Percentiles rank a stretch among this genome's conserved stretches.
phyloP scores from a whole-genome alignment of 2,113 vertebrate genomes.

The Thunnus thynnus region DNA sequence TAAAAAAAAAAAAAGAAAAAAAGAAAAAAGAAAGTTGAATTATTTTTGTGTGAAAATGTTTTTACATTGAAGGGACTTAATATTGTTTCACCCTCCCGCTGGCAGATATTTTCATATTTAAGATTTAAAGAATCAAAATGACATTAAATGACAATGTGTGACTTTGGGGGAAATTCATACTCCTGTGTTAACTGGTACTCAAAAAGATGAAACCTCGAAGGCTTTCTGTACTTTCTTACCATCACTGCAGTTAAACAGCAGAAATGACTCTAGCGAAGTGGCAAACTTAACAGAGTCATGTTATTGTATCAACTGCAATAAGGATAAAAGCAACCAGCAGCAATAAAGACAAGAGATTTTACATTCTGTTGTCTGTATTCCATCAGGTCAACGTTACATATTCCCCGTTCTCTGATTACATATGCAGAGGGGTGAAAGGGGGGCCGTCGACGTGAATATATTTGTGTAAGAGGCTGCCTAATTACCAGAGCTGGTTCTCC shows the following conservation, averaged over 20 bases:
- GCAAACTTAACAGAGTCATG: slow-evolving; percentile 32
- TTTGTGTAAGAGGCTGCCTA: slow-evolving; percentile 89
- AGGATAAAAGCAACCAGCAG: slow-evolving; percentile 40
- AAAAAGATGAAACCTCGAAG: neutral
- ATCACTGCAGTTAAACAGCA: neutral
- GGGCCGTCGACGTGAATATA: slow-evolving; percentile 82
- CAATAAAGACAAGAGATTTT: slow-evolving; percentile 42
- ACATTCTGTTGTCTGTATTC: slow-evolving; percentile 63
- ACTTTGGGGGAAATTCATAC: neutral
- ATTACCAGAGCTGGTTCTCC: slow-evolving; percentile 93
- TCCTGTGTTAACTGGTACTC: neutral
- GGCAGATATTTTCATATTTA: neutral
- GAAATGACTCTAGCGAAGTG: slow-evolving; percentile 24
- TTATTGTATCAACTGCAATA: slow-evolving; percentile 9
- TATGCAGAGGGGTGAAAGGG: slow-evolving; percentile 71
- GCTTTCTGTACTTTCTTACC: neutral
- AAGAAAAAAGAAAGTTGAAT: slow-evolving; percentile 1
- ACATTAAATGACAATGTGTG: neutral
- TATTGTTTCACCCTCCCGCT: neutral
- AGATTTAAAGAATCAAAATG: slow-evolving; percentile 8
- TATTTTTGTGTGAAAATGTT: neutral
- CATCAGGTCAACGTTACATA: slow-evolving; percentile 60
- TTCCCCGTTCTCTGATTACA: slow-evolving; percentile 71
- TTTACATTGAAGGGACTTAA: neutral
- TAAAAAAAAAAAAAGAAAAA: neutral